Percentiles rank a stretch among this genome's conserved stretches.
Evolutionary conservation across 2,888 invertebrate species (phyloP).

Genomic region (Orchestes rusci): DNA sequence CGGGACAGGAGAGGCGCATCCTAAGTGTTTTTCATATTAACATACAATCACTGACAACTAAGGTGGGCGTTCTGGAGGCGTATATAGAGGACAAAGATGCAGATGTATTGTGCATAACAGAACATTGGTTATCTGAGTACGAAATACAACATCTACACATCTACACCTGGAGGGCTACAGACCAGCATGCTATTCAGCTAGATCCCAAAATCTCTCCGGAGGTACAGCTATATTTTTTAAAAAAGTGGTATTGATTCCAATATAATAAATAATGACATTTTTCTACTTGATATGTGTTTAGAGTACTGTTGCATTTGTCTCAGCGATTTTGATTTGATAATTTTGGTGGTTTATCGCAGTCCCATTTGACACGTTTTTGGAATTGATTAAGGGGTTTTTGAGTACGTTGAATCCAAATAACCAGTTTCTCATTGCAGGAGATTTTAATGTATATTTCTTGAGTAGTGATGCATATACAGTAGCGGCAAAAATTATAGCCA

Average conservation of each 20-base stretch:
- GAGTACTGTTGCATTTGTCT: too few species aligned
- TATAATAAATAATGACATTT: too few species aligned
- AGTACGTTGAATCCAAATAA: background rate
- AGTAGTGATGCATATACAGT: background rate
- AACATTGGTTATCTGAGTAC: conserved; percentile 1
- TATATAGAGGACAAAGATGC: conserved; percentile 6
- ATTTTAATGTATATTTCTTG: background rate
- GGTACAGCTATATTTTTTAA: background rate
- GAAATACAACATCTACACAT: background rate
- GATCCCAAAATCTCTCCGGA: background rate
- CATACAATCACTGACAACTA: conserved; percentile 6
- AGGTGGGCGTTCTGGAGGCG: conserved; percentile 2
- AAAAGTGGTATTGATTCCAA: too few species aligned
- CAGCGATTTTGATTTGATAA: too few species aligned
- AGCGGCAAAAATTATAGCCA: too few species aligned
- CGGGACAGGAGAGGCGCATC: background rate
- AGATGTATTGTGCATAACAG: conserved; percentile 5
- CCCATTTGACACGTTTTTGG: background rate
- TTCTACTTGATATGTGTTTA: too few species aligned
- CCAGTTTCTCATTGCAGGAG: background rate
- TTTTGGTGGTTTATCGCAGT: background rate
- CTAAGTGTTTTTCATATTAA: conserved; percentile 2
- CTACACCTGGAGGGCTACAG: background rate
- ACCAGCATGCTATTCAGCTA: background rate
- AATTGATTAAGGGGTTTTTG: background rate